Evolutionary conservation across 2,888 invertebrate species (phyloP).

Genomic region (Coremacera marginata): DNA sequence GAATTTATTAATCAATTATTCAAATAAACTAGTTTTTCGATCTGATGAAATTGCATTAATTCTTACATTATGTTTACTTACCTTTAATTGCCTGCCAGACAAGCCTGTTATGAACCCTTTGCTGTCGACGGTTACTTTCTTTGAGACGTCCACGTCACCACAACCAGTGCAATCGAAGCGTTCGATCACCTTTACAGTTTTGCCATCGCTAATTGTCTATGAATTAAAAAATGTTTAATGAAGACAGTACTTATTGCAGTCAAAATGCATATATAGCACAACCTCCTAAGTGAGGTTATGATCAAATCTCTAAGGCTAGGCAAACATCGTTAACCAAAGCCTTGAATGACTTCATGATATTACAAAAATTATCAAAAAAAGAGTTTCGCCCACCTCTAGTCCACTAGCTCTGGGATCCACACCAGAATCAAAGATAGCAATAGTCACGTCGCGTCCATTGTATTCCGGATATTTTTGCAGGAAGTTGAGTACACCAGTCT

Average conservation of each 20-base stretch:
- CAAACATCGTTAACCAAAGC: neutral
- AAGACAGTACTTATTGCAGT: neutral
- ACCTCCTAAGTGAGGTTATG: conserved; percentile 17
- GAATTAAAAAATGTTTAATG: conserved; percentile 41
- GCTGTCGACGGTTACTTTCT: conserved; percentile 75
- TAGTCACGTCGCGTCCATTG: conserved; percentile 91
- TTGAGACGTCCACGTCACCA: conserved; percentile 95
- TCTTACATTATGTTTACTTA: conserved; percentile 60
- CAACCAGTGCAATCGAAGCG: conserved; percentile 96
- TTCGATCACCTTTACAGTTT: conserved; percentile 90
- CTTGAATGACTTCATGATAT: neutral
- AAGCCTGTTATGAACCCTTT: conserved; percentile 86
- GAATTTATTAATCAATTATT: no score
- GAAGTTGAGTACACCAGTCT: conserved; percentile 91
- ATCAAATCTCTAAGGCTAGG: neutral
- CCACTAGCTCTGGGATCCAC: conserved; percentile 97
- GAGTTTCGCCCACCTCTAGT: conserved; percentile 78
- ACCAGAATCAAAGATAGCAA: conserved; percentile 97
- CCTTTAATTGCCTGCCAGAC: conserved; percentile 90
- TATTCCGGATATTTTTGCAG: conserved; percentile 88
- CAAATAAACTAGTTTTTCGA: no score
- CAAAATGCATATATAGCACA: neutral
- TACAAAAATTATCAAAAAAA: neutral
- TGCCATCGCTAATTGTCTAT: conserved; percentile 87
- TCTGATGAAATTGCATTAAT: no score